phyloP scores from a whole-genome alignment of 2,113 vertebrate genomes.

The Ctenomys sociabilis region DNA sequence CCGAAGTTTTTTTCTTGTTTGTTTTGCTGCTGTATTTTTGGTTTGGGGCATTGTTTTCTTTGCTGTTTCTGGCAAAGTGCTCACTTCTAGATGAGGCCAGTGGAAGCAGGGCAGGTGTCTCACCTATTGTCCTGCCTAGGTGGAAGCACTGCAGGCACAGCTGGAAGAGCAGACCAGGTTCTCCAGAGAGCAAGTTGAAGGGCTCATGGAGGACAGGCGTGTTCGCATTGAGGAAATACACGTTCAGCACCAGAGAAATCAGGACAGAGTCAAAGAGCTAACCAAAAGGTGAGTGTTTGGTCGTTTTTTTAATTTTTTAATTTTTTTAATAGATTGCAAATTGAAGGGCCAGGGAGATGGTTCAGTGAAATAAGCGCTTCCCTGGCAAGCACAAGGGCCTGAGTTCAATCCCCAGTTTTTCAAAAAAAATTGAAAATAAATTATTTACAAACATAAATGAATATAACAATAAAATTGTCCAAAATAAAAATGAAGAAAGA shows the following conservation, averaged over 20 bases:
- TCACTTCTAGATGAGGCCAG: background rate
- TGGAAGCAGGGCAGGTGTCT: background rate
- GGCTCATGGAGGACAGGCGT: constrained; percentile 91
- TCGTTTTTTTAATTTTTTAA: no score
- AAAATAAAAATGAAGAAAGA: no score
- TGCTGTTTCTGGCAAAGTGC: background rate
- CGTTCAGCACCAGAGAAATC: constrained; percentile 90
- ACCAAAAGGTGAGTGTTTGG: constrained; percentile 90
- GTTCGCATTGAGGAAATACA: constrained; percentile 92
- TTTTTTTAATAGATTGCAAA: no score
- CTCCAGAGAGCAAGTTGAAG: constrained; percentile 93
- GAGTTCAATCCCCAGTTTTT: no score
- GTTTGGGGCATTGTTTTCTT: background rate
- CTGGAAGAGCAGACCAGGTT: constrained; percentile 94
- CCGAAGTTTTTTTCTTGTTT: background rate
- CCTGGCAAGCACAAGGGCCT: no score
- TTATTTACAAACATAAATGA: no score
- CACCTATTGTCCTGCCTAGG: constrained; percentile 83
- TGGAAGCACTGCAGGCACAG: constrained; percentile 96
- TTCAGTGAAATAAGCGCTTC: no score
- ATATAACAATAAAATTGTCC: no score
- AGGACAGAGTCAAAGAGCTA: constrained; percentile 89
- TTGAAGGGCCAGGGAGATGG: no score
- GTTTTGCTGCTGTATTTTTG: background rate
- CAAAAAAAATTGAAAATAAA: no score